Percentiles rank a stretch among this genome's conserved stretches.
These are phyloP conservation scores for Chelmon rostratus DNA, from an alignment of 2,797 vertebrate genomes.

Conservation along the genomic window DNA sequence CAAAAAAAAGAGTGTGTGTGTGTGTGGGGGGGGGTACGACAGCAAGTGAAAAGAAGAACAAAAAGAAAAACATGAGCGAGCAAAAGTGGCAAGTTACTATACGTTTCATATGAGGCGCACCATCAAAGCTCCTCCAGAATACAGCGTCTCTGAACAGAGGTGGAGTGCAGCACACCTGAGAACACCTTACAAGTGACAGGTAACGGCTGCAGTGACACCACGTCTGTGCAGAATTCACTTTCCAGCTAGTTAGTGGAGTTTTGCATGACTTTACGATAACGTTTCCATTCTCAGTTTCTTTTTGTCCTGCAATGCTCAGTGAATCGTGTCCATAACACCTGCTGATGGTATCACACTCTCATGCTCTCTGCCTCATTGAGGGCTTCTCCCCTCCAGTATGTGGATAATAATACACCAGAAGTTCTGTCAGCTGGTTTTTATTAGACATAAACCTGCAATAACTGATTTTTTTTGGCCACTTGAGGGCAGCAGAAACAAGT, in stretches of 20 bases:
- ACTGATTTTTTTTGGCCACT: not conserved
- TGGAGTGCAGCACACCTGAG: slow-evolving; percentile 15
- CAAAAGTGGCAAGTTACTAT: not conserved
- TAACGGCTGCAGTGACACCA: slow-evolving; percentile 19
- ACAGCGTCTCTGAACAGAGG: not conserved
- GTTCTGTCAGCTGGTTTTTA: not conserved
- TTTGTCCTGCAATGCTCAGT: not conserved
- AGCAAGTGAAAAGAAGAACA: not conserved
- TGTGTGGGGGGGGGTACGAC: not conserved
- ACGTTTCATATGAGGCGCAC: slow-evolving; percentile 7
- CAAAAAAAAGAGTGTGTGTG: not conserved
- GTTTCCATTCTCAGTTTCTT: not conserved
- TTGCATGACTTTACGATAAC: not conserved
- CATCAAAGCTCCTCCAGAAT: slow-evolving; percentile 10
- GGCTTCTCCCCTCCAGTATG: not conserved
- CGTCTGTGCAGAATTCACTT: not conserved
- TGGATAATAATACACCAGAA: not conserved
- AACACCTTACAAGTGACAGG: slow-evolving; percentile 14
- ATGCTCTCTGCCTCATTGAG: slow-evolving; percentile 2
- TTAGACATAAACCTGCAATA: not conserved
- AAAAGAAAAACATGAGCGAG: slow-evolving; percentile 1
- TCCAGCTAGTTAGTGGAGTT: not conserved
- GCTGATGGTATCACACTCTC: not conserved
- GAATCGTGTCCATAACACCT: not conserved
- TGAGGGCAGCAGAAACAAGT: not conserved